Conservation (phyloP, 2,888 invertebrate genomes). For the Dasypogon diadema region DNA sequence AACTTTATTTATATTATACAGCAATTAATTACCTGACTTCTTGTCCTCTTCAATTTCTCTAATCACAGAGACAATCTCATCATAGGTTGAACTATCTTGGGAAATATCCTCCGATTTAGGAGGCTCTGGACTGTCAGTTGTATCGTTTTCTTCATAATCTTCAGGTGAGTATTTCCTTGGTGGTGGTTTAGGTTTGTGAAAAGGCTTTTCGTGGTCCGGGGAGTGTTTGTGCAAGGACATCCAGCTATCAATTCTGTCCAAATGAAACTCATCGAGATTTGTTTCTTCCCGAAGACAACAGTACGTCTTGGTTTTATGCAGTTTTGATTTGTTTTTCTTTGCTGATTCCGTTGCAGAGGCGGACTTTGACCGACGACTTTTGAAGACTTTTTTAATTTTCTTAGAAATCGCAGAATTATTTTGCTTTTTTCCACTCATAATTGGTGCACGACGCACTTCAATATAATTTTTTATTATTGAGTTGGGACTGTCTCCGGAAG, state of each 20-base stretch:
- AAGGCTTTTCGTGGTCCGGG: neutral
- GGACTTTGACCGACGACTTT: constrained; percentile 56
- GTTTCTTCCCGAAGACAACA: constrained; percentile 63
- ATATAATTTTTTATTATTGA: constrained; percentile 67
- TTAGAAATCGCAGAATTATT: constrained; percentile 60
- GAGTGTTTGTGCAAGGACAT: constrained; percentile 64
- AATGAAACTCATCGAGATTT: constrained; percentile 66
- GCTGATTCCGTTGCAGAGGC: constrained; percentile 48
- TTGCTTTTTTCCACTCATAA: constrained; percentile 63
- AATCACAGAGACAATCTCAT: constrained; percentile 68
- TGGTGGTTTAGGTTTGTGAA: constrained; percentile 1
- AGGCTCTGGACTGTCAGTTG: constrained; percentile 58
- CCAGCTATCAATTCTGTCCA: constrained; percentile 69
- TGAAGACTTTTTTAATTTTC: constrained; percentile 25
- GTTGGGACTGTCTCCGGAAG: constrained; percentile 1
- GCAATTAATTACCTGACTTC: constrained; percentile 62
- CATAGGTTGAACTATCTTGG: constrained; percentile 66
- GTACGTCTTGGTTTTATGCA: constrained; percentile 59
- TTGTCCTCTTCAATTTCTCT: constrained; percentile 69
- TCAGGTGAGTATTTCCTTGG: constrained; percentile 2
- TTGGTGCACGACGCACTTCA: constrained; percentile 62
- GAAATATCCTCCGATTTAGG: constrained; percentile 65
- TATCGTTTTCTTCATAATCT: constrained; percentile 33
- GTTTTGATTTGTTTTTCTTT: constrained; percentile 16
- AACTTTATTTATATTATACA: no score